Conservation (phyloP, 2,113 vertebrate genomes). For the Engraulis encrasicolus region DNA sequence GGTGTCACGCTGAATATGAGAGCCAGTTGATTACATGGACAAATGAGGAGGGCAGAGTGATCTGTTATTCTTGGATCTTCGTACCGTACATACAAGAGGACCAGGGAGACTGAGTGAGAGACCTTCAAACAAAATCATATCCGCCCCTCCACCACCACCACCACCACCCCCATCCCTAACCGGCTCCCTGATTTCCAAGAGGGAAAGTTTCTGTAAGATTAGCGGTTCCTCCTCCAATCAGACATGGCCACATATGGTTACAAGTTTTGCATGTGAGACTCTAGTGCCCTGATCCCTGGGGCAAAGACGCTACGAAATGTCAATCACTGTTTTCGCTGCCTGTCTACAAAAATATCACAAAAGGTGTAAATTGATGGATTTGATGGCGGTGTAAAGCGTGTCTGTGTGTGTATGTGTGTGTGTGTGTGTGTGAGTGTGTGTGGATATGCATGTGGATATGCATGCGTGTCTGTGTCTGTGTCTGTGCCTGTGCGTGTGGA, state of each 20-base stretch:
- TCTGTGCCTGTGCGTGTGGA: no score
- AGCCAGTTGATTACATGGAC: neutral
- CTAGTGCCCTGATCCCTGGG: neutral
- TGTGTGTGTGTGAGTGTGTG: neutral
- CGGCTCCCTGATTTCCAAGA: neutral
- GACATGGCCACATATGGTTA: neutral
- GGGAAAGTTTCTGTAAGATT: conserved; percentile 7
- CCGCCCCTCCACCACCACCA: neutral
- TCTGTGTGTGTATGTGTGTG: neutral
- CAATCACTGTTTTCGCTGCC: conserved; percentile 26
- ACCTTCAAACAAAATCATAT: neutral
- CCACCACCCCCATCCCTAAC: no score
- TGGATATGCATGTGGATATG: neutral
- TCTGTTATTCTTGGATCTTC: neutral
- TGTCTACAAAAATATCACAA: conserved; percentile 29
- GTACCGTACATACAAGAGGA: neutral
- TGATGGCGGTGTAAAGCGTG: conserved; percentile 9
- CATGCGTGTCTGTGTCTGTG: neutral
- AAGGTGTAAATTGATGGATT: conserved; percentile 45
- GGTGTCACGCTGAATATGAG: neutral
- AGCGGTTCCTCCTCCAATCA: neutral
- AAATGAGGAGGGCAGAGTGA: neutral
- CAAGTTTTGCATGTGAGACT: neutral
- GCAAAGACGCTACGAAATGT: conserved; percentile 34
- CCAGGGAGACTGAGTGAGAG: neutral